Percentiles rank a stretch among this genome's conserved stretches.
These are phyloP conservation scores for Eulacestoma nigropectus DNA, from an alignment of 2,113 vertebrate genomes.

Conservation along the genomic window DNA sequence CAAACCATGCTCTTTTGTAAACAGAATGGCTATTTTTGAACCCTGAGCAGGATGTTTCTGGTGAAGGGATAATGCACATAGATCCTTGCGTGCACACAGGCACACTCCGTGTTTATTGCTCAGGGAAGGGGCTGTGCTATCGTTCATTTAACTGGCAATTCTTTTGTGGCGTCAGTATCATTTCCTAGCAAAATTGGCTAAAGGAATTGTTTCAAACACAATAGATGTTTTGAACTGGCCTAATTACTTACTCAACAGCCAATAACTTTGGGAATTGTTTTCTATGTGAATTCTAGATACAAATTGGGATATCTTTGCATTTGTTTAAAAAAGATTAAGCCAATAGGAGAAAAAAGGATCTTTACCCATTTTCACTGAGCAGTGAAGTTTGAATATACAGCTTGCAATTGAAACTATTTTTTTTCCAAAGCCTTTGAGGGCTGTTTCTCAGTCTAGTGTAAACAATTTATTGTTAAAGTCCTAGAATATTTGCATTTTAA, in stretches of 20 bases:
- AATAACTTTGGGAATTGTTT: slow-evolving; percentile 50
- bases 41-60: slow-evolving; percentile 39
- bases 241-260: slow-evolving; percentile 54
- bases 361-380: slow-evolving; percentile 57
- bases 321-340: slow-evolving; percentile 62
- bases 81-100: not conserved
- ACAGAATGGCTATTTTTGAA: slow-evolving; percentile 23
- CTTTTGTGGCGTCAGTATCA: slow-evolving; percentile 9
- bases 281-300: slow-evolving; percentile 36
- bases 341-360: slow-evolving; percentile 53
- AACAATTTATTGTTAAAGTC: slow-evolving; percentile 75
- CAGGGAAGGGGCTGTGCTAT: not conserved
- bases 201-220: slow-evolving; percentile 48
- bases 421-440: slow-evolving; percentile 65
- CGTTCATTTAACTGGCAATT: slow-evolving; percentile 33
- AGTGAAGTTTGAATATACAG: slow-evolving; percentile 69
- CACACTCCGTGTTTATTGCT: not conserved
- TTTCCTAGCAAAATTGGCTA: slow-evolving; percentile 27
- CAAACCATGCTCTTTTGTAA: slow-evolving; percentile 1
- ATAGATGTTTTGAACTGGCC: slow-evolving; percentile 41
- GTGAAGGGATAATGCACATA: not conserved
- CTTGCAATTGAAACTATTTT: slow-evolving; percentile 58
- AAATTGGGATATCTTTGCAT: slow-evolving; percentile 44
- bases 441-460: slow-evolving; percentile 71
- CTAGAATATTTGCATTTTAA: slow-evolving; percentile 79